phyloP scores from a whole-genome alignment of 2,797 vertebrate species.

The Cercopithecus neglectus region DNA sequence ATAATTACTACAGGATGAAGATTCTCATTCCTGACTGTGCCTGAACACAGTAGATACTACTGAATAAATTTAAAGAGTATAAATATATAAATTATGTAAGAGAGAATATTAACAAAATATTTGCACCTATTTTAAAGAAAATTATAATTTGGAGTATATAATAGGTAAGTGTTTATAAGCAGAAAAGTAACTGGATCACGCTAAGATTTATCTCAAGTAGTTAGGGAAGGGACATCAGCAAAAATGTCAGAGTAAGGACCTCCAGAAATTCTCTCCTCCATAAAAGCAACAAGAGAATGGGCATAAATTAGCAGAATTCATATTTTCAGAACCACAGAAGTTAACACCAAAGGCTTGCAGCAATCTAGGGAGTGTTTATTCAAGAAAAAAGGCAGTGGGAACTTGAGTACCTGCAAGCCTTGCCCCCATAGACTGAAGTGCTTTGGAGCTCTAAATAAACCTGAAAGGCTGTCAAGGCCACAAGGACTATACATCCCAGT shows the following conservation, averaged over 20 bases:
- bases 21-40: background rate
- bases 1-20: background rate
- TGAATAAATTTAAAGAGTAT: background rate
- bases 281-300: conserved; percentile 27
- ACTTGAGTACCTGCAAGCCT: background rate
- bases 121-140: background rate
- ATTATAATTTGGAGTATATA: background rate
- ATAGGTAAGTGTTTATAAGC: background rate
- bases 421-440: background rate
- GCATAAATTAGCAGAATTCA: background rate
- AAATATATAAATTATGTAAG: background rate
- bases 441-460: background rate
- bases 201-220: background rate
- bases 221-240: background rate
- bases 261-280: background rate
- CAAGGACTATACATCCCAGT: background rate
- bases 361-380: background rate
- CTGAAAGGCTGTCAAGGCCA: background rate
- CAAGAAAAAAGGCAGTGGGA: background rate
- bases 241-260: background rate
- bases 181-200: conserved; percentile 9
- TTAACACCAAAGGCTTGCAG: background rate
- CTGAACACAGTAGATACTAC: background rate
- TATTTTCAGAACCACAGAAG: background rate
- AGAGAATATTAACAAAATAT: background rate